These are phyloP conservation scores for Tipula helvola DNA, from an alignment of 2,888 invertebrate genomes.

Conservation along the genomic window DNA sequence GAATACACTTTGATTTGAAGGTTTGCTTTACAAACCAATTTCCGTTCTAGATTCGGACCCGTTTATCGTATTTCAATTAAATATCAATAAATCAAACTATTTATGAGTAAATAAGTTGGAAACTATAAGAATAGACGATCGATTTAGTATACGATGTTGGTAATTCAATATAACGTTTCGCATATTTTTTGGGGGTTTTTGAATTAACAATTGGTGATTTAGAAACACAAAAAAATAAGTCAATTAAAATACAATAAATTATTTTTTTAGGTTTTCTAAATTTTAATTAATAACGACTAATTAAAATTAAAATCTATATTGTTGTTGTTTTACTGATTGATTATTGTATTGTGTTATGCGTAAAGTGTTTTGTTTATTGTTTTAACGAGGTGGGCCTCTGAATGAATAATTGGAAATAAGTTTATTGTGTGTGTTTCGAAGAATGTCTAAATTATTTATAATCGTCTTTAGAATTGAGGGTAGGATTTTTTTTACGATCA, in stretches of 20 bases:
- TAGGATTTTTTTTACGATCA: too few species aligned
- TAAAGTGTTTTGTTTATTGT: not conserved
- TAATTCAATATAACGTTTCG: not conserved
- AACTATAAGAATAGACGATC: not conserved
- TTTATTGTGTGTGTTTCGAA: not conserved
- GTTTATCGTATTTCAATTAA: not conserved
- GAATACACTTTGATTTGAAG: too few species aligned
- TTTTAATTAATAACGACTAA: not conserved
- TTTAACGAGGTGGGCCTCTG: not conserved
- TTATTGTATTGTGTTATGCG: not conserved
- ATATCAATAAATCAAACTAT: not conserved
- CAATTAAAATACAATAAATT: not conserved
- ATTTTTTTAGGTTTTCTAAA: not conserved
- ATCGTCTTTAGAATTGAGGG: too few species aligned
- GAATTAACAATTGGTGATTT: not conserved
- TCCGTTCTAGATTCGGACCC: not conserved
- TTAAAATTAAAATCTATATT: not conserved
- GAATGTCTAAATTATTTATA: not conserved
- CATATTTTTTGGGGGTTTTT: not conserved
- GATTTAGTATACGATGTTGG: not conserved
- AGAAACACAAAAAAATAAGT: not conserved
- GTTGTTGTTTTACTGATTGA: not conserved
- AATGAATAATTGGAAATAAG: too few species aligned
- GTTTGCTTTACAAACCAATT: not conserved
- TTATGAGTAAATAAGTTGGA: not conserved